Evolutionary conservation across 2,888 invertebrate genomes (phyloP), one percentile per base, ranked within the genome.

Genomic region (Nomada fucata): DNA sequence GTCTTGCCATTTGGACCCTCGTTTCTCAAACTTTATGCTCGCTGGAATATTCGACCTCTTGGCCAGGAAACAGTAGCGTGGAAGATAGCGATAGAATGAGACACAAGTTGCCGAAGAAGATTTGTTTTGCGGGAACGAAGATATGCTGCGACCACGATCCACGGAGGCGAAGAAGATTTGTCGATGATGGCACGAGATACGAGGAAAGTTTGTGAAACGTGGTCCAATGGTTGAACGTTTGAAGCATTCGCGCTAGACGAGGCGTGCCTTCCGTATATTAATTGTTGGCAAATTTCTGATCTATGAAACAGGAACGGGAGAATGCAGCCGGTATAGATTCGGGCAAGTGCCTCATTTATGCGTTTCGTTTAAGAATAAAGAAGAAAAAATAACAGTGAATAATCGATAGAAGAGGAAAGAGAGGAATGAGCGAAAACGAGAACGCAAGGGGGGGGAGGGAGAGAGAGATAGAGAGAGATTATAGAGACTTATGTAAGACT

Each of bases 211-310:
- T 80, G 77, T 70, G 80, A 79, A 83, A 86, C 84, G 76, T 83
- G 23, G 60, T 15, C 61, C 18, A 55, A 47, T 36, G 72, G 57
- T 84, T 82, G 80, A 84, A 88, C 84, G 86, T 84, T 87, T 86
- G 90, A 92, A 91, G 91, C 91, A 91, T 93, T 93, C 92, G 92
- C 92, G 92, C 92, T 91, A 91, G 91, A 92, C 90, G 92, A 93
- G 92, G 93, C 92, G 93, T 93, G 93, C 93, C 93, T 93, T 93
- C 91, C 92, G 92, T 92, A 91, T 91, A 83, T 87, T 92, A 92
- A 93, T 93, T 93, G 92, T 93, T 93, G 93, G 93, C 92, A 91
- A 80, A 86, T 88, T 91, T 92, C 91, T 91, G 89, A 89, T 92
- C 89, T 89, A 89, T 91, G 63, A 89, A 76, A 75, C 79, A 80